Conservation (phyloP, 2,888 invertebrate species). For the Sphaerophoria taeniata region DNA sequence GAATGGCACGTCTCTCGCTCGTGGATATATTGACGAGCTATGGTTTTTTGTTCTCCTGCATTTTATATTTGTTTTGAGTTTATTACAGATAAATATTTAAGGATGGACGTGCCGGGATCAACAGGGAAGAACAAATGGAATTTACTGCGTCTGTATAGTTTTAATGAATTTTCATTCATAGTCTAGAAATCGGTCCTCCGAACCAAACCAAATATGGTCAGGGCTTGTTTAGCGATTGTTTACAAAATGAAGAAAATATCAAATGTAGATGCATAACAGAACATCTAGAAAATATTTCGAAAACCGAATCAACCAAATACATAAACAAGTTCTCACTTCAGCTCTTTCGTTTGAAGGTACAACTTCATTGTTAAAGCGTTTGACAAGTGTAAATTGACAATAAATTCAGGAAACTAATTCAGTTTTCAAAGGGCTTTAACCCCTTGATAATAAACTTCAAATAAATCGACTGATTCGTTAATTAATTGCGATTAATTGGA, state of each 20-base stretch:
- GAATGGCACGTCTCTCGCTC: conserved; percentile 45
- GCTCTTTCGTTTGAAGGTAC: conserved; percentile 13
- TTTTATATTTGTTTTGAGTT: background rate
- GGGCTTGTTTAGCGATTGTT: conserved; percentile 16
- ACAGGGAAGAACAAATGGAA: conserved; percentile 15
- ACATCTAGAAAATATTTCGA: too few relatives aligned
- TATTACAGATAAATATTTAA: conserved; percentile 24
- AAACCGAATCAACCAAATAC: background rate
- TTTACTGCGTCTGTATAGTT: background rate
- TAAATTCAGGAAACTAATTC: background rate
- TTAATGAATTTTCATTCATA: conserved; percentile 48
- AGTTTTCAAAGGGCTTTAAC: background rate
- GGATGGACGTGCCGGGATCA: conserved; percentile 28
- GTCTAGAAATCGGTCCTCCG: conserved; percentile 19
- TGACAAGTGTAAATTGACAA: too few relatives aligned
- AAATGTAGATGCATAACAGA: too few relatives aligned
- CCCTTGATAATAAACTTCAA: background rate
- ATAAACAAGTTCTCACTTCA: background rate
- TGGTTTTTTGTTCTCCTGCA: background rate
- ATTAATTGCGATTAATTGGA: conserved; percentile 31
- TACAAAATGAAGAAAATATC: too few relatives aligned
- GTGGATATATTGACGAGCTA: conserved; percentile 39
- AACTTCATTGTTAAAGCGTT: too few relatives aligned
- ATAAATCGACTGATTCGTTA: background rate
- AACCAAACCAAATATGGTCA: conserved; percentile 56